These are phyloP conservation scores for Cepaea hortensis DNA, from an alignment of 2,888 invertebrate genomes.

Conservation along the genomic window DNA sequence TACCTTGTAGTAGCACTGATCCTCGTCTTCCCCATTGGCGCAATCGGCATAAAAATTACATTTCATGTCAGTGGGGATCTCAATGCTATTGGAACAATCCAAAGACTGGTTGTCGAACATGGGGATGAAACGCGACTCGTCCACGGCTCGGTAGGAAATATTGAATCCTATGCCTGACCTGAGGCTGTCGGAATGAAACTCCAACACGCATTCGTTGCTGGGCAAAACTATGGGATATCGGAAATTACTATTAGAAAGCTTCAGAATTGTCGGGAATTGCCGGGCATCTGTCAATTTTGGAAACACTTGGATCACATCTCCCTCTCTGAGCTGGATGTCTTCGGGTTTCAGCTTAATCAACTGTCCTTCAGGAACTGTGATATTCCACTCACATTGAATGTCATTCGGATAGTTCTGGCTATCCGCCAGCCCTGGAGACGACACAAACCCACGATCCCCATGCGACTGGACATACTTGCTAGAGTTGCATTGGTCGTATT, in stretches of 20 bases:
- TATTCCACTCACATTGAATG: slow-evolving; percentile 26
- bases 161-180: slow-evolving; percentile 38
- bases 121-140: slow-evolving; percentile 1
- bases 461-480: neutral
- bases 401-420: slow-evolving; percentile 30
- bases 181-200: slow-evolving; percentile 29
- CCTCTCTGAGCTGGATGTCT: neutral
- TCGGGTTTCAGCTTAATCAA: neutral
- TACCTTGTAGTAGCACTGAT: slow-evolving; percentile 21
- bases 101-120: slow-evolving; percentile 32
- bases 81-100: slow-evolving; percentile 15
- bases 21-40: slow-evolving; percentile 44
- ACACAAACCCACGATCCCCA: slow-evolving; percentile 26
- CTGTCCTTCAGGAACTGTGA: slow-evolving; percentile 4
- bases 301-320: slow-evolving; percentile 23
- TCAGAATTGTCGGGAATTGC: slow-evolving; percentile 13
- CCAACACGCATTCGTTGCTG: neutral
- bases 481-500: slow-evolving; percentile 20
- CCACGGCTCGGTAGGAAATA: slow-evolving; percentile 22
- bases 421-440: slow-evolving; percentile 25
- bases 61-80: neutral
- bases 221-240: slow-evolving; percentile 27
- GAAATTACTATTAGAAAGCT: neutral
- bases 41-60: slow-evolving; percentile 40
- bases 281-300: neutral